Evolutionary conservation across 2,888 invertebrate species (phyloP), one percentile per base, ranked within the genome.

Genomic region (Pseudoips prasinana): DNA sequence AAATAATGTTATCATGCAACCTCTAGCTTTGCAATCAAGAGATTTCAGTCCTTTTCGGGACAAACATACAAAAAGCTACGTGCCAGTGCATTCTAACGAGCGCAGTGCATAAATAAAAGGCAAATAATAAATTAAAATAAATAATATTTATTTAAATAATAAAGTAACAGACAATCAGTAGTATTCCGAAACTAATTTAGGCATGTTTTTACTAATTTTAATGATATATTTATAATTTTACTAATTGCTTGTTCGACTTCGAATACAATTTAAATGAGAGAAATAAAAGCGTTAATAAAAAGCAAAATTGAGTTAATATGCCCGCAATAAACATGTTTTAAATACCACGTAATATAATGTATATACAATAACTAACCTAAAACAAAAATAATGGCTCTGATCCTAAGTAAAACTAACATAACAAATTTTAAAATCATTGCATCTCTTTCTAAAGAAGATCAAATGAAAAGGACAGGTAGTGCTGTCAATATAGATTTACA

Each of bases 201-300:
- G 30, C 23, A 20, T 29, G n/a, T n/a, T 25, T 33, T 10, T 22
- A 10, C 24, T 30, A n/a, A n/a, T n/a, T 11, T 20, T 20, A 22
- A 29, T 27, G 14, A 14, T 14, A 14, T 14, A 20, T 5, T n/a
- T 20, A 20, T 20, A 7, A 20, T 20, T 5, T 20, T 18, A 5
- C 20, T n/a, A 20, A 20, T 20, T 20, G 10, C 8, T 20, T 2
- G 3, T 20, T 20, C 2, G 7, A 5, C 4, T 20, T 23, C 23
- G 2, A 18, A 39, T 29, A 39, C 28, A 33, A 17, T 20, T 31
- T 33, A 27, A 38, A 42, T 33, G 44, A 52, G 7, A 34, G 29
- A 34, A 43, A 14, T 14, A 14, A 39, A 55, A 78, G 82, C 80
- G 70, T 81, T 78, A 74, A 52, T 43, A 80, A 83, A 79, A 79